Evolutionary conservation across 2,888 invertebrate genomes (phyloP).

Genomic region (Ischnura elegans): DNA sequence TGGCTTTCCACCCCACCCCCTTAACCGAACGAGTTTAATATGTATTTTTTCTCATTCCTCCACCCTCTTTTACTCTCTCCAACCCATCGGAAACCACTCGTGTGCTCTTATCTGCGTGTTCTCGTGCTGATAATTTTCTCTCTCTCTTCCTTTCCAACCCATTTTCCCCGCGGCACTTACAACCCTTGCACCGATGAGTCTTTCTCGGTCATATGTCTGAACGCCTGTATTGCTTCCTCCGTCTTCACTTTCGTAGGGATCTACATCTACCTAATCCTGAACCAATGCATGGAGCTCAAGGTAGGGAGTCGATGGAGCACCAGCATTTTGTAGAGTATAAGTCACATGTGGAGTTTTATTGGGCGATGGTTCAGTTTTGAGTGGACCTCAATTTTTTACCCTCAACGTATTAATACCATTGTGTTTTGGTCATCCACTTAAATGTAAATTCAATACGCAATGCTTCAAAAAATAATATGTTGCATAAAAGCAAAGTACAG

Average conservation of each 20-base stretch:
- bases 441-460: too few relatives aligned
- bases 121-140: slow-evolving; percentile 7
- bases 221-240: neutral
- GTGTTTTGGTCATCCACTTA: neutral
- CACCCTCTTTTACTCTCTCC: too few relatives aligned
- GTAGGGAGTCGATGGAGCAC: too few relatives aligned
- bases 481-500: too few relatives aligned
- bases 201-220: neutral
- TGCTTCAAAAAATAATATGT: too few relatives aligned
- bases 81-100: neutral
- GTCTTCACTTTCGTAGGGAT: neutral
- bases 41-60: neutral
- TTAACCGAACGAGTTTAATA: neutral
- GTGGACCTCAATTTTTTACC: neutral
- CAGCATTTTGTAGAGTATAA: too few relatives aligned
- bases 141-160: neutral
- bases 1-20: neutral
- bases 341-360: neutral
- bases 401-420: neutral
- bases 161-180: neutral
- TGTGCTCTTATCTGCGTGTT: neutral
- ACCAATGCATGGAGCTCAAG: too few relatives aligned
- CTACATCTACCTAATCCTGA: too few relatives aligned
- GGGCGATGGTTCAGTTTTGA: neutral
- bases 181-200: slow-evolving; percentile 10